These are phyloP conservation scores for Leptodirus hochenwartii DNA, from an alignment of 2,888 invertebrate species.

Conservation along the genomic window DNA sequence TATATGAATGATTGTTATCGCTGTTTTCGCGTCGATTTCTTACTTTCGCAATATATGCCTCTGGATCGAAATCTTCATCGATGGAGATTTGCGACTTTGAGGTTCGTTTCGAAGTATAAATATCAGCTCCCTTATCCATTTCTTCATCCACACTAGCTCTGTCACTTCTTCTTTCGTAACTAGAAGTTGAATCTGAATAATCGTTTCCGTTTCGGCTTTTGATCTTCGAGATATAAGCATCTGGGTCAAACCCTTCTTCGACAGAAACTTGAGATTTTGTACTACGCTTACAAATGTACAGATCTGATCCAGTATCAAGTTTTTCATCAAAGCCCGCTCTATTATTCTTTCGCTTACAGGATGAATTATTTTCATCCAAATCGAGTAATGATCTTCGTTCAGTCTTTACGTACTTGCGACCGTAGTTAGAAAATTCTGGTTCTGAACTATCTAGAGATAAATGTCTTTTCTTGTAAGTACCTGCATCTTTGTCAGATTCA, in stretches of 20 bases:
- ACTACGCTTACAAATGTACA: no score
- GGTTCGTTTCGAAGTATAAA: constrained; percentile 7
- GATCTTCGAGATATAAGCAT: constrained; percentile 12
- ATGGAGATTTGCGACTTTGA: constrained; percentile 2
- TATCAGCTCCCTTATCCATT: constrained; percentile 8
- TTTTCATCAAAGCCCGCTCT: no score
- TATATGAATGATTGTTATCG: constrained; percentile 8
- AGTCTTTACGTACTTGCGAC: no score
- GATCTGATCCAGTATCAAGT: no score
- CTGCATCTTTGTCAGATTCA: no score
- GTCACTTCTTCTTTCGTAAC: constrained; percentile 1
- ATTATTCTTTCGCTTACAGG: no score
- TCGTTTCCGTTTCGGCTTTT: constrained; percentile 7
- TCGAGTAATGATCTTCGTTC: no score
- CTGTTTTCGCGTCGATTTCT: constrained; percentile 5
- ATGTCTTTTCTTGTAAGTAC: no score
- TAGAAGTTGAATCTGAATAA: constrained; percentile 6
- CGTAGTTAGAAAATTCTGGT: no score
- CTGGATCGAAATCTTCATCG: constrained; percentile 7
- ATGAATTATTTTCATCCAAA: no score
- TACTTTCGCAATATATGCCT: constrained; percentile 8
- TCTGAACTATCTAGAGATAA: no score
- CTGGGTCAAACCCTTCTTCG: constrained; percentile 12
- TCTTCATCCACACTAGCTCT: constrained; percentile 9
- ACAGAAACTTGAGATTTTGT: constrained; percentile 9